These are phyloP conservation scores for Laupala kohalensis DNA, from an alignment of 1,140 invertebrate species.

Conservation along the genomic window DNA sequence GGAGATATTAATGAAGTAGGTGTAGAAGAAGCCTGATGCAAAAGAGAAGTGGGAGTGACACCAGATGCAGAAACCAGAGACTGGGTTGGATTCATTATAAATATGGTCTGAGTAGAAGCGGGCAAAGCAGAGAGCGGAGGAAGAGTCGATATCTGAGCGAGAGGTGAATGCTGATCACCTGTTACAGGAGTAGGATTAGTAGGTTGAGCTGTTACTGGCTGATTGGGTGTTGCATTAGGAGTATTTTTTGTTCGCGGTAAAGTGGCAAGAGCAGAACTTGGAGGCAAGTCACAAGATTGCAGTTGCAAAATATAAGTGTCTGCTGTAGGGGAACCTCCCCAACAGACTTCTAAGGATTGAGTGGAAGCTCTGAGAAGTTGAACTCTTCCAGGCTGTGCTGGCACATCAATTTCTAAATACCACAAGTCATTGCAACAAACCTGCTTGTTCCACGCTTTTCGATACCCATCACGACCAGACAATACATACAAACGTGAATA, in stretches of 20 bases:
- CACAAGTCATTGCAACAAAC: conserved; percentile 98
- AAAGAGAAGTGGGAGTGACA: not conserved
- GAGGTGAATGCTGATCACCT: conserved; percentile 20
- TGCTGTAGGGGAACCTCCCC: conserved; percentile 82
- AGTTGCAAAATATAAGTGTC: conserved; percentile 84
- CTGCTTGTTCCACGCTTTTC: conserved; percentile 99
- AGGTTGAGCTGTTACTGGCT: conserved; percentile 14
- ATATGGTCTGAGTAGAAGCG: conserved; percentile 6
- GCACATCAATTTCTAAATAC: conserved; percentile 93
- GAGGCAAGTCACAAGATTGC: conserved; percentile 84
- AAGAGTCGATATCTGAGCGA: not conserved
- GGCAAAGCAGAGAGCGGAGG: conserved; percentile 1
- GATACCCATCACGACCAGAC: conserved; percentile 96
- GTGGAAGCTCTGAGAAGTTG: conserved; percentile 88
- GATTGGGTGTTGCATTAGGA: not conserved
- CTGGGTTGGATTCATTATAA: conserved; percentile 2
- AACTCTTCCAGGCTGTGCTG: conserved; percentile 73
- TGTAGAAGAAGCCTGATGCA: not conserved
- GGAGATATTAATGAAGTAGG: not conserved
- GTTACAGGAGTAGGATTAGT: too few species aligned
- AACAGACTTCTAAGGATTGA: conserved; percentile 85
- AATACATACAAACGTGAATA: conserved; percentile 92
- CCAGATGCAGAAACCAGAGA: not conserved
- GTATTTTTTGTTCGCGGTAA: conserved; percentile 5
- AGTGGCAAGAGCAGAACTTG: conserved; percentile 28